Evolutionary conservation across 2,113 vertebrate species (phyloP).

Genomic region (Albula glossodonta): DNA sequence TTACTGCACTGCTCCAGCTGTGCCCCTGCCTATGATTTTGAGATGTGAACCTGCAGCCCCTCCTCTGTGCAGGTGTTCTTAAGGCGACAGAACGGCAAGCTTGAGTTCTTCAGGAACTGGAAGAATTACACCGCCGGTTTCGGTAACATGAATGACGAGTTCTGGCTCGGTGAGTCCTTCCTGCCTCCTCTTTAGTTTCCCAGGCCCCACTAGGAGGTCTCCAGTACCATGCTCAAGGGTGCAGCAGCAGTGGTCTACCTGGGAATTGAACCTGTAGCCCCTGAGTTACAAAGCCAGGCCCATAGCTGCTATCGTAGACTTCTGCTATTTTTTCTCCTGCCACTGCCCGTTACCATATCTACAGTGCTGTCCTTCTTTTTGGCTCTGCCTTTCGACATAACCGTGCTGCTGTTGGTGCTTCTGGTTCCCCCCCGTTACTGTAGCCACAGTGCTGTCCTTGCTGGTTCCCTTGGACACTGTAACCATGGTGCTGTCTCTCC

Average conservation of each 20-base stretch:
- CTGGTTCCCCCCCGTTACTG: not conserved
- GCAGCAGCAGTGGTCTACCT: no score
- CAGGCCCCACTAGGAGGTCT: not conserved
- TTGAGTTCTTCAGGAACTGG: constrained; percentile 93
- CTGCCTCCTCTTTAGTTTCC: not conserved
- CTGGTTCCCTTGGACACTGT: not conserved
- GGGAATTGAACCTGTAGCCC: no score
- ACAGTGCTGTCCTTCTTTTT: no score
- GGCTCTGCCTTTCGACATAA: not conserved
- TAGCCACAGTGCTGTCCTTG: not conserved
- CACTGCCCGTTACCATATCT: no score
- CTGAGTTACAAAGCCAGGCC: no score
- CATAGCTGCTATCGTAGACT: no score
- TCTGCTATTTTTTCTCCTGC: no score
- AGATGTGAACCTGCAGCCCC: not conserved
- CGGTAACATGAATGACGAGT: constrained; percentile 85
- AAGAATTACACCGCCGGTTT: constrained; percentile 86
- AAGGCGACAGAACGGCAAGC: constrained; percentile 83
- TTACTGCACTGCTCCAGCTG: not conserved
- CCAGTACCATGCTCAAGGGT: no score
- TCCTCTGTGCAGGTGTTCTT: constrained; percentile 79
- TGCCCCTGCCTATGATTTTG: not conserved
- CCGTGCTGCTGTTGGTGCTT: not conserved
- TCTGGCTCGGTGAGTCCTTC: constrained; percentile 84
- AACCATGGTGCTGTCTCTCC: not conserved